A percentile compares a stretch with the other conserved stretches of the same genome.
Evolutionary conservation across 1,140 invertebrate species (phyloP).

Genomic region (Lasioglossum baleicum): DNA sequence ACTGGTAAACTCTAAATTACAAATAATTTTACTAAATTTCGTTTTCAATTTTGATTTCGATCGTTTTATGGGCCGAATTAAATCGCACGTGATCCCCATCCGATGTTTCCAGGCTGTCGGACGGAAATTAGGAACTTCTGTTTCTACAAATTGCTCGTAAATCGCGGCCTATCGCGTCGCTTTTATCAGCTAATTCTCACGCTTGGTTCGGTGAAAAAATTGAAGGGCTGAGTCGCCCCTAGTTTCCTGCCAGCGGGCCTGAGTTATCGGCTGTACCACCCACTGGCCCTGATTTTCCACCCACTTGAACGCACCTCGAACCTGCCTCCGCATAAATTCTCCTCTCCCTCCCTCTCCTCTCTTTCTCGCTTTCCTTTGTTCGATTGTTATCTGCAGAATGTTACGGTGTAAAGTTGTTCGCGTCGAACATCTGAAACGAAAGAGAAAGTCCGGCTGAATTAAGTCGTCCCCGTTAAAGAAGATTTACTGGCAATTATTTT

Average conservation of each 20-base stretch:
- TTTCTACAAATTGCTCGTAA: conserved; percentile 43
- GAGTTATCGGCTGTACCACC: conserved; percentile 23
- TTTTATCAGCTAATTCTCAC: conserved; percentile 50
- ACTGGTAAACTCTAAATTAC: too few relatives aligned
- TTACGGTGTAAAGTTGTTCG: conserved; percentile 43
- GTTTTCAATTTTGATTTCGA: too few relatives aligned
- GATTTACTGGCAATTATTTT: too few relatives aligned
- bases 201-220: conserved; percentile 21
- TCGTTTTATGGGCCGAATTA: too few relatives aligned
- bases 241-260: conserved; percentile 3
- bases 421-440: conserved; percentile 6
- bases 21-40: too few relatives aligned
- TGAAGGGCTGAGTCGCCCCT: conserved; percentile 4
- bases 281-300: conserved; percentile 40
- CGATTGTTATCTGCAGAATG: conserved; percentile 55
- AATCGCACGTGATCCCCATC: too few relatives aligned
- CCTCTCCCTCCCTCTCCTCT: too few relatives aligned
- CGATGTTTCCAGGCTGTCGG: too few relatives aligned
- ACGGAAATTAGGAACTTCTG: conserved; percentile 29
- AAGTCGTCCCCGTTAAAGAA: too few relatives aligned
- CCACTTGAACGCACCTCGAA: conserved; percentile 31
- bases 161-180: conserved; percentile 19
- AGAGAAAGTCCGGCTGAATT: conserved; percentile 47
- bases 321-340: conserved; percentile 47
- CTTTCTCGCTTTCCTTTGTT: neutral